Percentiles rank a stretch among this genome's conserved stretches.
These are phyloP conservation scores for Parus major DNA, from an alignment of 2,113 vertebrate species.

Conservation along the genomic window DNA sequence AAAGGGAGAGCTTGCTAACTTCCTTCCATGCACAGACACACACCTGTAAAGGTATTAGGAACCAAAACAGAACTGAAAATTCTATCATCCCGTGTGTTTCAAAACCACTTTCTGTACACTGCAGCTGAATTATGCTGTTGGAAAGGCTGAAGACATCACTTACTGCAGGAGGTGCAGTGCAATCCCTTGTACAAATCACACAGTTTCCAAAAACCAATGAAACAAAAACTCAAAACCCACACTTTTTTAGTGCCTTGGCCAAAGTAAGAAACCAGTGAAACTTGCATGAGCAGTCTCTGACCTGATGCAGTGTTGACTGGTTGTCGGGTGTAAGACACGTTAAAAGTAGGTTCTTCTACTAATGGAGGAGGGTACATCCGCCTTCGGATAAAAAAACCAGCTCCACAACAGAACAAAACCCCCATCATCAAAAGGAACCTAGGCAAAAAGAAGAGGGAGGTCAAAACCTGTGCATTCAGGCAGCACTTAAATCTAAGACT, in stretches of 20 bases:
- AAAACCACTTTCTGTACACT: neutral
- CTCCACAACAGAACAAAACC: constrained; percentile 94
- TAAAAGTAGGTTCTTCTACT: constrained; percentile 91
- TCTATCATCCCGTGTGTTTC: neutral
- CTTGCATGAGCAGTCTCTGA: constrained; percentile 63
- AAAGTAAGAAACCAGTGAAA: neutral
- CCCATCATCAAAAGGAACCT: constrained; percentile 99
- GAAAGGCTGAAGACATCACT: neutral
- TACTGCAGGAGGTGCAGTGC: neutral
- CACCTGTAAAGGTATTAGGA: neutral
- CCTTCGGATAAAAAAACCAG: constrained; percentile 93
- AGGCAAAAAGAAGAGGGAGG: neutral
- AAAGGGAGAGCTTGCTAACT: neutral
- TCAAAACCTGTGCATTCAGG: neutral
- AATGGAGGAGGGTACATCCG: constrained; percentile 91
- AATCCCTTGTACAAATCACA: neutral
- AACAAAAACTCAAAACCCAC: neutral
- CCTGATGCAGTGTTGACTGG: constrained; percentile 82
- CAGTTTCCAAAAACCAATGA: neutral
- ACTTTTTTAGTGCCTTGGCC: neutral
- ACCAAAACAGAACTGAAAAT: neutral
- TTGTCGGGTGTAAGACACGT: constrained; percentile 94
- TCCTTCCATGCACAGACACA: neutral
- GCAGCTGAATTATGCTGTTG: neutral
- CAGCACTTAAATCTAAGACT: neutral